Evolutionary conservation across 2,888 invertebrate species (phyloP), one percentile per base, ranked within the genome.

Genomic region (Tenthredo distinguenda): DNA sequence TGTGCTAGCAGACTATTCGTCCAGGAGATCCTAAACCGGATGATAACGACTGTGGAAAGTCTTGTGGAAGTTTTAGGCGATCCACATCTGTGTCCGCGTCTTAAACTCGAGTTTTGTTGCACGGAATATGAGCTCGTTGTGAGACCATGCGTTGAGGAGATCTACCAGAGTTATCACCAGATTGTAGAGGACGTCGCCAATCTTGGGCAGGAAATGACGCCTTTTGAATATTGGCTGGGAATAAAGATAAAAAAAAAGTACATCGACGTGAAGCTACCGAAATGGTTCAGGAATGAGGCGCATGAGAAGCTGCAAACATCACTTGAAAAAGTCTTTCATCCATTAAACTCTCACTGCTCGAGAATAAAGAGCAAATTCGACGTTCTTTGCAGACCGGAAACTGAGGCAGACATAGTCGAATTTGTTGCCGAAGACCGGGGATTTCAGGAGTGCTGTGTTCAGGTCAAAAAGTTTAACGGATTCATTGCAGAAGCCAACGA

Each of bases 31-130:
- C 95, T 96, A 88, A 95, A 96, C 89, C 90, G 96, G 50, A 96
- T 97, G 94, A 95, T 96, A 81, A 94, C 95, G 84, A 96, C 97
- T 9, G 95, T 97, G 74, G 94, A 95, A 71, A 94, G 95, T 87
- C 93, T 97, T 9, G 94, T 96, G 86, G 94, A 95, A 0, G 93
- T 95, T 9, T 86, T 91, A 12, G 94, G 96, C 12, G 93, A 94
- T 84, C 93, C 95, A 87, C 93, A 95, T 1, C 93, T 95, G 6
- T 92, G 93, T 65, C 96, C 97, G 0, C 95, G 95, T 89, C 92
- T 97, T 76, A 95, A 95, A 86, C 90, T 97, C 68, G 94, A 94
- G 72, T 92, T 96, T 34, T 93, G 94, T 89, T 96, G 95, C 91
- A 93, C 95, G 71, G 94, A 94, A 37, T 94, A 95, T 86, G 93